A percentile compares a stretch with the other conserved stretches of the same genome.
phyloP scores from a whole-genome alignment of 1,140 invertebrate species.

The Neuroterus valhalla region DNA sequence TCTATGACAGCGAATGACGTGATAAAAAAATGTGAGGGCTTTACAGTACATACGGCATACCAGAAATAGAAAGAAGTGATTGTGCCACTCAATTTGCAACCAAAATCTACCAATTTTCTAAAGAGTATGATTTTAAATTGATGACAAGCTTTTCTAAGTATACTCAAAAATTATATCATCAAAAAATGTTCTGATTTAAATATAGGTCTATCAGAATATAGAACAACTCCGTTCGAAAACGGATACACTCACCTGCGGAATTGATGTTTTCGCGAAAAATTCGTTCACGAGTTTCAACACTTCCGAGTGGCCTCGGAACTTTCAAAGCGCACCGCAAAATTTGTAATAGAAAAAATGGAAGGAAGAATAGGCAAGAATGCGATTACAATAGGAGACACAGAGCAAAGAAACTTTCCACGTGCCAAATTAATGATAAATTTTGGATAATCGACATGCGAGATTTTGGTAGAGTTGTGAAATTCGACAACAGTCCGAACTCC shows the following conservation, averaged over 20 bases:
- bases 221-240: too few species aligned
- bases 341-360: slow-evolving; percentile 8
- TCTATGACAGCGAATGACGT: slow-evolving; percentile 39
- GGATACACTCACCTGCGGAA: too few species aligned
- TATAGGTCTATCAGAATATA: too few species aligned
- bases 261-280: slow-evolving; percentile 32
- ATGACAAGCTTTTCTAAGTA: slow-evolving; percentile 54
- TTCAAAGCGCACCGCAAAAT: slow-evolving; percentile 16
- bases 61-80: slow-evolving; percentile 45
- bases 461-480: slow-evolving; percentile 23
- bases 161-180: too few species aligned
- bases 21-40: slow-evolving; percentile 48
- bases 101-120: slow-evolving; percentile 53
- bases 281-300: neutral
- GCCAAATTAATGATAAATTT: slow-evolving; percentile 6
- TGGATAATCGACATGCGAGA: slow-evolving; percentile 34
- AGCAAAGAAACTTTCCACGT: slow-evolving; percentile 29
- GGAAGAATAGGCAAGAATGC: slow-evolving; percentile 37
- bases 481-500: neutral
- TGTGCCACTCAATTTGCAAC: slow-evolving; percentile 42
- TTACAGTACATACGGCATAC: slow-evolving; percentile 55
- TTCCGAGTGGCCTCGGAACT: neutral
- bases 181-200: too few species aligned
- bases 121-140: slow-evolving; percentile 51
- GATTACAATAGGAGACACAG: slow-evolving; percentile 43